Evolutionary conservation across 1,140 invertebrate species (phyloP), one percentile per base, ranked within the genome.

Genomic region (Eupristina koningsbergeri): DNA sequence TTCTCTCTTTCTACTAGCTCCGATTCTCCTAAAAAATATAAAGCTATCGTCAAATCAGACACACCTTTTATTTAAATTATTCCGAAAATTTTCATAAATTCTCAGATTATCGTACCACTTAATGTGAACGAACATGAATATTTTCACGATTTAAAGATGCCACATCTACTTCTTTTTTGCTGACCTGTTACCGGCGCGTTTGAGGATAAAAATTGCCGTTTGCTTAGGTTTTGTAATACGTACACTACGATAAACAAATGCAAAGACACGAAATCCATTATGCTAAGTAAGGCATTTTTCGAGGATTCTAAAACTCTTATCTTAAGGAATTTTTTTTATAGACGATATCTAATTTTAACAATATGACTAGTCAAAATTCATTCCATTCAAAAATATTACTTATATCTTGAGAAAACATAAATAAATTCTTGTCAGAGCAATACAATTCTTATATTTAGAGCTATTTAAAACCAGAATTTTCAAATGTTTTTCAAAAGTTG

Each of bases 61-160:
- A 78, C 81, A 83, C 81, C 81, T 83, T 83, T 41, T 58, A 83
- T 83, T 61, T 83, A 78, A 83, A 83, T 78, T 71, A 83, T 83
- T 78, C 75, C 64, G 64, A 83, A 83, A 83, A 83, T 83, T 78
- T 75, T 78, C 81, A 78, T 83, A 83, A 83, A 83, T 83, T 83
- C 50, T 13, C 7, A 78, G 81, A 83, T 83, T 83, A 78, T 77
- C 74, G 45, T 61, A 31, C 81, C 29, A 83, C 63, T 75, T 83
- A 83, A 78, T 71, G 64, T 69, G 26, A 39, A 76, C 29, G 53
- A 67, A 9, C 81, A 31, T 74, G 39, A 47, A 41, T 75, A 74
- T 81, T 74, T 81, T 73, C 69, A 75, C 69, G 31, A 75, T 53
- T 81, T 53, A 31, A 39, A 39, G 15, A 64, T 79, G 29, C 19